Conservation (phyloP, 2,113 vertebrate species). For the Pyxicephalus adspersus region DNA sequence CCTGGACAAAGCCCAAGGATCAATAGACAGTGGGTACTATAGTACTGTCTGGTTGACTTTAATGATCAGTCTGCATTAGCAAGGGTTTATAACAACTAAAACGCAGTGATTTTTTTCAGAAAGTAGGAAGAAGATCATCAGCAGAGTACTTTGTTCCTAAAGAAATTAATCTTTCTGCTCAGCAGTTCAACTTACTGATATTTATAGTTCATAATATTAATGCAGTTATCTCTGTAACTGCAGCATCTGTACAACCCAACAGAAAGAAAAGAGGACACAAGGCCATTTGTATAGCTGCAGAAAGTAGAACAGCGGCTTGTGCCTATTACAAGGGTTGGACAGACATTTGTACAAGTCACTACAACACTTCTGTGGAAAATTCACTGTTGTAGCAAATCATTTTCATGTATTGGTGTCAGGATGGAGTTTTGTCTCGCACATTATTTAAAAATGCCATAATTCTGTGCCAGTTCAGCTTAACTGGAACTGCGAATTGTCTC, state of each 20-base stretch:
- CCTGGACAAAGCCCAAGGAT: no score
- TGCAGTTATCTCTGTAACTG: not conserved
- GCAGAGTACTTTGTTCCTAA: no score
- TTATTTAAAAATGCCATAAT: not conserved
- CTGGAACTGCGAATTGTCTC: conserved; percentile 60
- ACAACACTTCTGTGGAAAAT: conserved; percentile 51
- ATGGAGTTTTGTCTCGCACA: conserved; percentile 27
- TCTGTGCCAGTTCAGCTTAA: conserved; percentile 59
- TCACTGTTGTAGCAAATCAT: not conserved
- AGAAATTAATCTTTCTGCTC: no score
- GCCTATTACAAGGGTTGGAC: not conserved
- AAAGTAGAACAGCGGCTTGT: conserved; percentile 2
- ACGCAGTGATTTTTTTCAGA: no score
- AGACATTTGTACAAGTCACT: conserved; percentile 19
- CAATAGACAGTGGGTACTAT: no score
- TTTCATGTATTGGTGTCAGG: conserved; percentile 31
- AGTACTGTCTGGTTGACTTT: no score
- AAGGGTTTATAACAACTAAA: no score
- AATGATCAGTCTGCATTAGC: no score
- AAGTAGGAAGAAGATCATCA: no score
- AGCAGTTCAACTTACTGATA: conserved; percentile 17
- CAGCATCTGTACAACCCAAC: no score
- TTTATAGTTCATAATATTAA: not conserved
- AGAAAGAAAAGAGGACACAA: no score
- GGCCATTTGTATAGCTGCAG: not conserved